phyloP scores from a whole-genome alignment of 2,888 invertebrate species.

The Lagria hirta region DNA sequence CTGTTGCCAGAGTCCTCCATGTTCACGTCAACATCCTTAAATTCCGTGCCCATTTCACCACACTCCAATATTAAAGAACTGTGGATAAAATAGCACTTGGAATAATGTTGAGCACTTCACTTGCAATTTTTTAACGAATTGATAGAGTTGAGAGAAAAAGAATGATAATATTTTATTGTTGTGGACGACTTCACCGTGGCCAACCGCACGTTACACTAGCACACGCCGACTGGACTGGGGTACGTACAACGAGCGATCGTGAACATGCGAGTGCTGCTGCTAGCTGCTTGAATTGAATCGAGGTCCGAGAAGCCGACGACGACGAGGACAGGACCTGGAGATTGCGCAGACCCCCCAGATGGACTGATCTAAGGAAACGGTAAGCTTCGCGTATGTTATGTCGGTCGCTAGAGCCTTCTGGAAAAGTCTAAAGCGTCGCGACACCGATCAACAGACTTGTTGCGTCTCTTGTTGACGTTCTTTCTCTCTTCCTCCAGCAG shows the following conservation, averaged over 20 bases:
- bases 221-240: constrained; percentile 46
- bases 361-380: no score
- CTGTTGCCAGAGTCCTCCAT: constrained; percentile 55
- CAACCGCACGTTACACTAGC: constrained; percentile 44
- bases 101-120: constrained; percentile 22
- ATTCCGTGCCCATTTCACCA: constrained; percentile 51
- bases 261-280: constrained; percentile 15
- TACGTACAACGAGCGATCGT: constrained; percentile 23
- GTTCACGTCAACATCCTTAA: constrained; percentile 48
- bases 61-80: no score
- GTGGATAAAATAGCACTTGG: constrained; percentile 1
- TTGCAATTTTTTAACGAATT: constrained; percentile 18
- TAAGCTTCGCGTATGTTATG: no score
- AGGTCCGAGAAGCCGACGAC: not conserved
- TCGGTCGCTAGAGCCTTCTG: no score
- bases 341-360: not conserved
- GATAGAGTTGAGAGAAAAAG: constrained; percentile 14
- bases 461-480: no score
- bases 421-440: no score
- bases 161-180: constrained; percentile 11
- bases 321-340: constrained; percentile 1
- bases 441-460: no score
- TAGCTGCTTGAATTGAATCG: constrained; percentile 14
- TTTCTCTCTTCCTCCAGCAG: no score
- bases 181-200: constrained; percentile 20